Percentiles rank a stretch among this genome's conserved stretches.
Evolutionary conservation across 2,797 vertebrate species (phyloP).

Genomic region (Sarcophilus harrisii): DNA sequence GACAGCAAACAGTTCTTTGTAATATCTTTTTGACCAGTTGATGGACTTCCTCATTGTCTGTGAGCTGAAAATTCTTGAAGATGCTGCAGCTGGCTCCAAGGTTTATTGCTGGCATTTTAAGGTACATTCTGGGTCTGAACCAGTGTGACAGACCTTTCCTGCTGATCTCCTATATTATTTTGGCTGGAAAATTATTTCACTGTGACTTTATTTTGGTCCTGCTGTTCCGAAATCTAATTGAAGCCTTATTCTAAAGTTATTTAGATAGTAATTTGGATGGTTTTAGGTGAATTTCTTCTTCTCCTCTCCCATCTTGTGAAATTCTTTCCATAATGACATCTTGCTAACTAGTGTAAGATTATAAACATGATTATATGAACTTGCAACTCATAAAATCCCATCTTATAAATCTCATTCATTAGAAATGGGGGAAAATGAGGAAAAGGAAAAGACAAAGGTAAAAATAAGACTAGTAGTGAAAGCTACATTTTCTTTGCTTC

Average conservation of each 20-base stretch:
- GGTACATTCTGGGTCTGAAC: neutral
- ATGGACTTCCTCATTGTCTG: neutral
- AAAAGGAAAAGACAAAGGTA: neutral
- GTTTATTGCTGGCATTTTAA: neutral
- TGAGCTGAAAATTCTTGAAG: neutral
- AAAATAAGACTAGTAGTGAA: neutral
- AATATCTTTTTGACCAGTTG: neutral
- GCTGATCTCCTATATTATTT: neutral
- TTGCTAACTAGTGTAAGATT: neutral
- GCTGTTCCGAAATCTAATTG: neutral
- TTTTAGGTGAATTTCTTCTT: neutral
- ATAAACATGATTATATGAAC: slow-evolving; percentile 4
- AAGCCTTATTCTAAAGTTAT: neutral
- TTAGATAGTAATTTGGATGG: neutral
- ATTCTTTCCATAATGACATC: neutral
- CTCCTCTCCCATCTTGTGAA: neutral
- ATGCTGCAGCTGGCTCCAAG: neutral
- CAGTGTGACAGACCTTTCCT: neutral
- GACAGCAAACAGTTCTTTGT: neutral
- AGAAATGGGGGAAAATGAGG: neutral
- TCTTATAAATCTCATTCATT: slow-evolving; percentile 2
- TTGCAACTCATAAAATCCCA: neutral
- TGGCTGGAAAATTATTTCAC: neutral
- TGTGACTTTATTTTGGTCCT: neutral
- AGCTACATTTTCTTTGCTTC: neutral